Percentiles rank a stretch among this genome's conserved stretches.
These are phyloP conservation scores for Chelidonichthys spinosus DNA, from an alignment of 2,797 vertebrate species.

Conservation along the genomic window DNA sequence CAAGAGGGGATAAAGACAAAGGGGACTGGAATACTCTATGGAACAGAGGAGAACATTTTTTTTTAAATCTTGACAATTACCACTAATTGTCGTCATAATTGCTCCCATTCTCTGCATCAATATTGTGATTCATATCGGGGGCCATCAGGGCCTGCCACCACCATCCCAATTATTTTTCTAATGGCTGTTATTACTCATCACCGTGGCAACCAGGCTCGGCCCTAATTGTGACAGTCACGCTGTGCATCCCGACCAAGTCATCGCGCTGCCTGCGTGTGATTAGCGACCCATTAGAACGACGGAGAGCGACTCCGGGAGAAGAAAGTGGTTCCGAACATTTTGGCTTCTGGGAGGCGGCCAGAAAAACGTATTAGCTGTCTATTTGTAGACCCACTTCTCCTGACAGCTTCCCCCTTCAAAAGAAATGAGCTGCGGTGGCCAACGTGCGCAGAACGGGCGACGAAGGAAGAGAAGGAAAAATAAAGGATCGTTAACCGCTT, in stretches of 20 bases:
- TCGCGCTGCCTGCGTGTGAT: slow-evolving; percentile 45
- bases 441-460: slow-evolving; percentile 41
- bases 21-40: slow-evolving; percentile 63
- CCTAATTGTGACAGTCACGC: slow-evolving; percentile 70
- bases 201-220: slow-evolving; percentile 70
- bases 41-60: slow-evolving; percentile 52
- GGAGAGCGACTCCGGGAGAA: neutral
- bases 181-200: slow-evolving; percentile 86
- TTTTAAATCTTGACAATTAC: slow-evolving; percentile 76
- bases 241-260: slow-evolving; percentile 64
- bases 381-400: slow-evolving; percentile 65
- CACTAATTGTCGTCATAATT: slow-evolving; percentile 84
- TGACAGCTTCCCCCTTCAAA: slow-evolving; percentile 80
- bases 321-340: slow-evolving; percentile 43
- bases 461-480: slow-evolving; percentile 38
- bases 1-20: slow-evolving; percentile 73
- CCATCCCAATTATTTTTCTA: slow-evolving; percentile 84
- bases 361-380: slow-evolving; percentile 73
- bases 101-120: slow-evolving; percentile 81
- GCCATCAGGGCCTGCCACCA: slow-evolving; percentile 74
- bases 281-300: slow-evolving; percentile 61
- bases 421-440: slow-evolving; percentile 60
- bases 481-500: slow-evolving; percentile 30
- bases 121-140: slow-evolving; percentile 86
- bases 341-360: slow-evolving; percentile 59